phyloP scores from a whole-genome alignment of 2,113 vertebrate species.

The Cyanistes caeruleus region DNA sequence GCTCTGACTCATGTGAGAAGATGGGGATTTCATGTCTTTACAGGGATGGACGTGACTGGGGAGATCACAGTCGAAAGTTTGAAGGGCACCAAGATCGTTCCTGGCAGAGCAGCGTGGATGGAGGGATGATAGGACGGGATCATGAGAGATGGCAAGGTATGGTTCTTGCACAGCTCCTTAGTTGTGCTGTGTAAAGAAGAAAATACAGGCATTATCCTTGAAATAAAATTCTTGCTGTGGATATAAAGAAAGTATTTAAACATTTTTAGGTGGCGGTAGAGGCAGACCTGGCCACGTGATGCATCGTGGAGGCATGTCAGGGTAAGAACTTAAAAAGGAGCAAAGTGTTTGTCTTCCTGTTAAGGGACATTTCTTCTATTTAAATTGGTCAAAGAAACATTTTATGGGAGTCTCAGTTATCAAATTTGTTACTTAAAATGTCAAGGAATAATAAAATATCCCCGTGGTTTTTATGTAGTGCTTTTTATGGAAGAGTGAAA shows the following conservation, averaged over 20 bases:
- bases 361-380: background rate
- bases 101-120: slow-evolving; percentile 81
- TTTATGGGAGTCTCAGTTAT: background rate
- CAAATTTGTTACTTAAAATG: background rate
- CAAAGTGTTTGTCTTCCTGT: background rate
- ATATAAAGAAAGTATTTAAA: background rate
- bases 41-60: slow-evolving; percentile 88
- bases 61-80: slow-evolving; percentile 85
- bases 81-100: slow-evolving; percentile 84
- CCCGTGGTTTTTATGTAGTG: background rate
- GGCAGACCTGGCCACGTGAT: slow-evolving; percentile 87
- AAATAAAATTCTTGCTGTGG: background rate
- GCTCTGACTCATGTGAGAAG: background rate
- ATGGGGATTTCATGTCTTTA: background rate
- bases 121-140: slow-evolving; percentile 63
- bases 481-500: background rate
- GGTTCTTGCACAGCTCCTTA: background rate
- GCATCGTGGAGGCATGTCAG: slow-evolving; percentile 85
- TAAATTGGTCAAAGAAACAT: background rate
- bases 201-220: background rate
- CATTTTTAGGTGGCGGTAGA: slow-evolving; percentile 76
- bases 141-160: slow-evolving; percentile 78
- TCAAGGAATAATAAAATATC: background rate
- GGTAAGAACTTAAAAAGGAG: slow-evolving; percentile 59
- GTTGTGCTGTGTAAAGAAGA: background rate